phyloP scores from a whole-genome alignment of 1,140 invertebrate genomes.

The Tribolium madens region DNA sequence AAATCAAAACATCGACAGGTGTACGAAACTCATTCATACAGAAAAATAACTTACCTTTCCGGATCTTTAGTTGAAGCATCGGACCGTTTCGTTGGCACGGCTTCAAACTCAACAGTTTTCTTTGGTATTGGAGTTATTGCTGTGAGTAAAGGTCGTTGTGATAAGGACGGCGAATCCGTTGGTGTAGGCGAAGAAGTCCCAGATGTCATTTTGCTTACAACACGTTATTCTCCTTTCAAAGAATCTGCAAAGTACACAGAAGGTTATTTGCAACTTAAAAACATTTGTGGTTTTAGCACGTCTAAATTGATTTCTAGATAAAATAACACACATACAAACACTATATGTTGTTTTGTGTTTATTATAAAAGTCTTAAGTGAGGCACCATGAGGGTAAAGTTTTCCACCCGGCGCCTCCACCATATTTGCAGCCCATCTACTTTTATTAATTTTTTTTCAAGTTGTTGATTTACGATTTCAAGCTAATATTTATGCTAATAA shows the following conservation, averaged over 20 bases:
- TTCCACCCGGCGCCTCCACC: too few species aligned
- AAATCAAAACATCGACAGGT: neutral
- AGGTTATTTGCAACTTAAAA: too few species aligned
- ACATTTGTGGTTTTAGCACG: too few species aligned
- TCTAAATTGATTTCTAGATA: too few species aligned
- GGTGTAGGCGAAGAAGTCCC: slow-evolving; percentile 60
- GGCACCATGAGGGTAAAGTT: too few species aligned
- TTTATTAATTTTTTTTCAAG: too few species aligned
- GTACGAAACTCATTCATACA: neutral
- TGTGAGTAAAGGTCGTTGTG: slow-evolving; percentile 57
- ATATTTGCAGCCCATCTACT: too few species aligned
- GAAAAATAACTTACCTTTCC: slow-evolving; percentile 50
- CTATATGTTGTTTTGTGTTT: too few species aligned
- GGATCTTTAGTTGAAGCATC: slow-evolving; percentile 48
- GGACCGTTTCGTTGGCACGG: slow-evolving; percentile 39
- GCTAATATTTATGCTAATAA: too few species aligned
- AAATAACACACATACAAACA: too few species aligned
- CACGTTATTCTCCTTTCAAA: neutral
- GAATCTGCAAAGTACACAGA: neutral
- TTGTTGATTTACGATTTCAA: too few species aligned
- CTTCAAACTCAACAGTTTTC: slow-evolving; percentile 57
- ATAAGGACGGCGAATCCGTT: slow-evolving; percentile 61
- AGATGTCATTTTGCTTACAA: slow-evolving; percentile 58
- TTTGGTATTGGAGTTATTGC: slow-evolving; percentile 42
- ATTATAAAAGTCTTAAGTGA: too few species aligned